A percentile compares a stretch with the other conserved stretches of the same genome.
Evolutionary conservation across 2,797 vertebrate species (phyloP).

Genomic region (Bryconaethiops microstoma): DNA sequence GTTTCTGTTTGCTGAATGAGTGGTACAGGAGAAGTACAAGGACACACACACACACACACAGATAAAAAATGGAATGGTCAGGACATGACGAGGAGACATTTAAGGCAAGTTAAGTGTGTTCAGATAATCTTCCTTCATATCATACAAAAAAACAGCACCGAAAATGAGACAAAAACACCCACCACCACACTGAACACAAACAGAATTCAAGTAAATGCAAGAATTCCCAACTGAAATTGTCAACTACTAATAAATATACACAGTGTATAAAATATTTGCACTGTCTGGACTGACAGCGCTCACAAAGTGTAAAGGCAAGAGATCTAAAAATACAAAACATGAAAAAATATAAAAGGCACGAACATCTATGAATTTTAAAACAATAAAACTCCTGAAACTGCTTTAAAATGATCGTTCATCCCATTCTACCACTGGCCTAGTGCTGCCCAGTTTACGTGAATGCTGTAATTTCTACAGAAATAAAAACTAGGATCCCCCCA

Average conservation of each 20-base stretch:
- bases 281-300: not conserved
- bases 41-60: too few species aligned
- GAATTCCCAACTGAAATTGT: not conserved
- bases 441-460: not conserved
- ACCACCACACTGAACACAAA: not conserved
- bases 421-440: not conserved
- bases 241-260: not conserved
- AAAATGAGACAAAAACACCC: slow-evolving; percentile 5
- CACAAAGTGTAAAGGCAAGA: not conserved
- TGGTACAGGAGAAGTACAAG: not conserved
- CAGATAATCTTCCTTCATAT: not conserved
- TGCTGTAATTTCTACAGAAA: not conserved
- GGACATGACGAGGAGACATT: not conserved
- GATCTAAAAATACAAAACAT: not conserved
- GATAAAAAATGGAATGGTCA: not conserved
- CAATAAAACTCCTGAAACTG: not conserved
- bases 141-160: not conserved
- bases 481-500: not conserved
- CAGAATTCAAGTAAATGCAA: not conserved
- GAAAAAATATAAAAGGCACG: not conserved
- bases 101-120: not conserved
- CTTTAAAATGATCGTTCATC: not conserved
- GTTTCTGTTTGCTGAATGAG: not conserved
- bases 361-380: not conserved
- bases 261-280: not conserved